A percentile compares a stretch with the other conserved stretches of the same genome.
Evolutionary conservation across 2,888 invertebrate species (phyloP).

Genomic region (Archips crataeganus): DNA sequence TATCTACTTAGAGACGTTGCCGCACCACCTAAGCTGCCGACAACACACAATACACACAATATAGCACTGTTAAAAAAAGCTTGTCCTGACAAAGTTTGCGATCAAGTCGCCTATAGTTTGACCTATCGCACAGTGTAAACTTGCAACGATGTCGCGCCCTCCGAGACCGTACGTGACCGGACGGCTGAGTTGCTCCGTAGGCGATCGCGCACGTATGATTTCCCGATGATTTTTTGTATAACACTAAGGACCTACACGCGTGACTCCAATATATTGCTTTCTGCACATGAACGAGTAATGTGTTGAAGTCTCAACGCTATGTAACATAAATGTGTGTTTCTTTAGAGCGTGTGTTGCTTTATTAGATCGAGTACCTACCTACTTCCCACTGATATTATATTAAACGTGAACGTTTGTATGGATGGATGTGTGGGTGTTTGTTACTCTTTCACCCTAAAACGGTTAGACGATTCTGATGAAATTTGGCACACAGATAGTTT

Average conservation of each 20-base stretch:
- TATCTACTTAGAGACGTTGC: too few species aligned
- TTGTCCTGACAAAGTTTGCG: too few species aligned
- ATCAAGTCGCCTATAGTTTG: conserved; percentile 8
- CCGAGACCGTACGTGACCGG: conserved; percentile 19
- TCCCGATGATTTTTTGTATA: conserved; percentile 26
- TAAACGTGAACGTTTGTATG: too few species aligned
- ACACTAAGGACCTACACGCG: conserved; percentile 23
- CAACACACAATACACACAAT: too few species aligned
- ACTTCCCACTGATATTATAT: too few species aligned
- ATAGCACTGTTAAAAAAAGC: too few species aligned
- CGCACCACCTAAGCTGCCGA: too few species aligned
- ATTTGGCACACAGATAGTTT: too few species aligned
- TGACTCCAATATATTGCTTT: conserved; percentile 22
- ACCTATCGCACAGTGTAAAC: conserved; percentile 12
- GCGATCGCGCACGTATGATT: conserved; percentile 30
- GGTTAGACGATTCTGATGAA: too few species aligned
- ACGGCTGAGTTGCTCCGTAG: conserved; percentile 12
- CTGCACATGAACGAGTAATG: conserved; percentile 9
- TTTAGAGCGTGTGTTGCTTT: not conserved
- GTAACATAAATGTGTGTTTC: not conserved
- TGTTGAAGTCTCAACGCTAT: conserved; percentile 7
- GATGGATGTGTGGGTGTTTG: too few species aligned
- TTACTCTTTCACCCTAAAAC: too few species aligned
- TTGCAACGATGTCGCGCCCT: conserved; percentile 3
- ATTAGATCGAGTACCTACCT: too few species aligned